Conservation (phyloP, 1,140 invertebrate species). For the Drosophila repleta region DNA sequence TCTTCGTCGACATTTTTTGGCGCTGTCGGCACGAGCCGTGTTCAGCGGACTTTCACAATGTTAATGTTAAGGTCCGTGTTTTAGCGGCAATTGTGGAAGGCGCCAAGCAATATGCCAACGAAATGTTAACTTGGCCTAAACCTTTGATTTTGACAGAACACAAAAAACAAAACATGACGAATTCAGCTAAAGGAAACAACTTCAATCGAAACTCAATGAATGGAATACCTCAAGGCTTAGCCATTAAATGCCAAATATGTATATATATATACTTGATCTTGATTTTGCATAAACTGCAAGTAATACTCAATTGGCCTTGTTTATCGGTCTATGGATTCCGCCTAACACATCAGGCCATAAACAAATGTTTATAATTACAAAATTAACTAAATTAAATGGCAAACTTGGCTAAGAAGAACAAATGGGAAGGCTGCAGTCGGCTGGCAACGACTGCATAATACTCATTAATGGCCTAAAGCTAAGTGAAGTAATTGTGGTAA, state of each 20-base stretch:
- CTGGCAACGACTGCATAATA: too few relatives aligned
- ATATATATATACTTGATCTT: slow-evolving; percentile 8
- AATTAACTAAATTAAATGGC: slow-evolving; percentile 42
- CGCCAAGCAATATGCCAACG: background rate
- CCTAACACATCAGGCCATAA: slow-evolving; percentile 39
- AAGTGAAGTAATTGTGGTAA: too few relatives aligned
- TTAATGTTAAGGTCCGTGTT: slow-evolving; percentile 25
- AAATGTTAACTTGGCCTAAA: background rate
- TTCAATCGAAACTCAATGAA: slow-evolving; percentile 1
- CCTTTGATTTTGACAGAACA: background rate
- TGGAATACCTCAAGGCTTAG: slow-evolving; percentile 32
- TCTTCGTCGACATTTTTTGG: slow-evolving; percentile 25
- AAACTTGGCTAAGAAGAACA: slow-evolving; percentile 44
- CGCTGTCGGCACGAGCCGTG: slow-evolving; percentile 61
- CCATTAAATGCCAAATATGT: slow-evolving; percentile 13
- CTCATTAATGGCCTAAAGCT: too few relatives aligned
- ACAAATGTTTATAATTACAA: slow-evolving; percentile 50
- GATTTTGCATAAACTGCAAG: slow-evolving; percentile 57
- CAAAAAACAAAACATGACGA: slow-evolving; percentile 18
- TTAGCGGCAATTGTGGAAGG: slow-evolving; percentile 32
- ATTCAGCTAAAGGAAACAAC: slow-evolving; percentile 29
- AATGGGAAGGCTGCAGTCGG: too few relatives aligned
- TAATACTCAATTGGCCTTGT: slow-evolving; percentile 66
- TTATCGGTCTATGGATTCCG: slow-evolving; percentile 21
- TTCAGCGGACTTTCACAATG: slow-evolving; percentile 67